phyloP scores from a whole-genome alignment of 2,797 vertebrate genomes.

The Nannoperca obscura region DNA sequence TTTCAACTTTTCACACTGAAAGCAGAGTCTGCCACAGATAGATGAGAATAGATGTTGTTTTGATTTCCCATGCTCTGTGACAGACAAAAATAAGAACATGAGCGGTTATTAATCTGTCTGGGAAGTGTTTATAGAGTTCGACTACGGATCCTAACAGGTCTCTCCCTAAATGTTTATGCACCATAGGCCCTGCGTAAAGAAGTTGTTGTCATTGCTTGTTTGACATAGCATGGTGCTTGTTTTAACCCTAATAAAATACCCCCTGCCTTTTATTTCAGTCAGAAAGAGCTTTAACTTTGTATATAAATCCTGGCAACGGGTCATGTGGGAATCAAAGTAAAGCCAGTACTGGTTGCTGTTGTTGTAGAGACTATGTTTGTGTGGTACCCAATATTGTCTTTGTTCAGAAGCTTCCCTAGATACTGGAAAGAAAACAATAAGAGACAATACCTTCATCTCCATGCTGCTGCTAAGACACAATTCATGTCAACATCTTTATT shows the following conservation, averaged over 20 bases:
- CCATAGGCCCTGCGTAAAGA: not conserved
- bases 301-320: not conserved
- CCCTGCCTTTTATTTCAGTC: slow-evolving; percentile 4
- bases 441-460: not conserved
- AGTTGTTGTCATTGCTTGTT: not conserved
- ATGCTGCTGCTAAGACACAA: not conserved
- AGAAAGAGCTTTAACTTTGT: not conserved
- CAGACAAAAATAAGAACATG: not conserved
- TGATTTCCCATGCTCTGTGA: slow-evolving; percentile 40
- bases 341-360: not conserved
- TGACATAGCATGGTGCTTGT: not conserved
- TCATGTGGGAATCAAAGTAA: not conserved
- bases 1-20: slow-evolving; percentile 15
- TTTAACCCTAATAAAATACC: not conserved
- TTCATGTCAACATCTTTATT: slow-evolving; percentile 18
- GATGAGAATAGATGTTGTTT: slow-evolving; percentile 32
- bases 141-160: slow-evolving; percentile 5
- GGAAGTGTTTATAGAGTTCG: slow-evolving; percentile 20
- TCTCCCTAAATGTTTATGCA: slow-evolving; percentile 20
- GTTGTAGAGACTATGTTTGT: not conserved
- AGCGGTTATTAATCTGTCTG: slow-evolving; percentile 31
- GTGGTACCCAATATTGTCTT: not conserved
- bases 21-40: not conserved
- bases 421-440: not conserved
- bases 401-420: not conserved